Percentiles rank a stretch among this genome's conserved stretches.
Evolutionary conservation across 2,797 vertebrate genomes (phyloP).

Genomic region (Yasuhikotakia modesta): DNA sequence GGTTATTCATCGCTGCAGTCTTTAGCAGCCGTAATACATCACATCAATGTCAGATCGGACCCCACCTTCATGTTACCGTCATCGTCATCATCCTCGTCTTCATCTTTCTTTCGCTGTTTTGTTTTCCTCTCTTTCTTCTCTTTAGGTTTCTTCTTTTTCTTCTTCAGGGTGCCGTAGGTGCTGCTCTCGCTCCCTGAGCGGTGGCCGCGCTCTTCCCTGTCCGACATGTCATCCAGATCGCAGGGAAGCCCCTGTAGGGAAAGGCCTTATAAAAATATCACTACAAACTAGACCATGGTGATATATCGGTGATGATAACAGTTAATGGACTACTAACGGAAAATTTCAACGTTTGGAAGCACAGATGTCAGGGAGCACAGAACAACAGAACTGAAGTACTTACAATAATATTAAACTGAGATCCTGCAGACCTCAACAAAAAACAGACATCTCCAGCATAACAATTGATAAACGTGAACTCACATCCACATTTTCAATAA

Average conservation of each 20-base stretch:
- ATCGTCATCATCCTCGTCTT: conserved; percentile 82
- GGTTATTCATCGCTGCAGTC: too few species aligned
- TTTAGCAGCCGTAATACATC: too few species aligned
- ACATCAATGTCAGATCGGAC: background rate
- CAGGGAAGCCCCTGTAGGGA: conserved; percentile 71
- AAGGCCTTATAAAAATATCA: background rate
- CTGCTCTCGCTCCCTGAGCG: conserved; percentile 92
- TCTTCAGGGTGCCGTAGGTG: conserved; percentile 88
- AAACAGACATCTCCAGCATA: background rate
- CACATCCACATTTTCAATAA: conserved; percentile 20
- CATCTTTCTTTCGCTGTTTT: conserved; percentile 89
- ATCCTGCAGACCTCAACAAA: background rate
- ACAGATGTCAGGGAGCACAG: conserved; percentile 16
- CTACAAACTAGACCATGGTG: background rate
- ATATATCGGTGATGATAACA: too few species aligned
- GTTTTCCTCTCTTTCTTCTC: conserved; percentile 94
- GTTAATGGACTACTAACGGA: too few species aligned
- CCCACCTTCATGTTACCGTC: conserved; percentile 78
- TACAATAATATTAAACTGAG: conserved; percentile 38
- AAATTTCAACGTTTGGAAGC: background rate
- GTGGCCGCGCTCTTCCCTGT: conserved; percentile 82
- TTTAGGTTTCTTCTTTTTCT: conserved; percentile 95
- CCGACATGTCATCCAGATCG: conserved; percentile 84
- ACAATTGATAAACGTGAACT: conserved; percentile 15
- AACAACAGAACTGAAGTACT: background rate